Conservation (phyloP, 2,113 vertebrate genomes). For the Ursus arctos region DNA sequence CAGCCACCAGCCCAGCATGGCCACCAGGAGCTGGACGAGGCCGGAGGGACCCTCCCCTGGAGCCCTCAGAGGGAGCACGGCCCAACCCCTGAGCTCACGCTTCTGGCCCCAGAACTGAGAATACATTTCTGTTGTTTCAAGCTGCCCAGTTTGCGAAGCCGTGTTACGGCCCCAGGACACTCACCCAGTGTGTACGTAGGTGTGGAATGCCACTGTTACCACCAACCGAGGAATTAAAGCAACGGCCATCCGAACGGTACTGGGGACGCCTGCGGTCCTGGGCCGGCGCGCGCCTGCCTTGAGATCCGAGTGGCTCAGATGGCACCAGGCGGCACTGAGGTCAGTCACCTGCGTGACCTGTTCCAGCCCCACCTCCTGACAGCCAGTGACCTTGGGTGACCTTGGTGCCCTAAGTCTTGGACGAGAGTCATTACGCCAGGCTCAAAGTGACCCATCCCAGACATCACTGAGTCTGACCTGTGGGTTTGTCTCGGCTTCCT, state of each 20-base stretch:
- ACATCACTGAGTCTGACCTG: background rate
- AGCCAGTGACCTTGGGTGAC: background rate
- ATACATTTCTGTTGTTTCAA: too few species aligned
- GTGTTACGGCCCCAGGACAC: background rate
- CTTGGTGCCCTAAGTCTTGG: background rate
- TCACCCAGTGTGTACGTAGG: fast-evolving
- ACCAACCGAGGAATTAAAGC: background rate
- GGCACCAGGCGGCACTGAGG: too few species aligned
- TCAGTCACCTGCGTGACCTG: background rate
- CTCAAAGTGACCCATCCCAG: background rate
- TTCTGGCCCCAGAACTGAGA: background rate
- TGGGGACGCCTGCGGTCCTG: fast-evolving
- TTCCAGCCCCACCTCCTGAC: background rate
- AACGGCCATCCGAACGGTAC: fast-evolving
- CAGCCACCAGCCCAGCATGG: too few species aligned
- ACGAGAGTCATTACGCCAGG: background rate
- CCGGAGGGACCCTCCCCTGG: too few species aligned
- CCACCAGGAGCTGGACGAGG: too few species aligned
- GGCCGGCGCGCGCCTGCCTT: fast-evolving
- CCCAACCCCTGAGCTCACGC: too few species aligned
- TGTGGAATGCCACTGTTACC: background rate
- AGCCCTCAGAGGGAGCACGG: background rate
- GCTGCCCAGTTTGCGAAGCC: fast-evolving
- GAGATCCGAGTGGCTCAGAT: background rate
- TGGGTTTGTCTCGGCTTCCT: background rate